Conservation (phyloP, 2,797 vertebrate genomes). For the Parambassis ranga region DNA sequence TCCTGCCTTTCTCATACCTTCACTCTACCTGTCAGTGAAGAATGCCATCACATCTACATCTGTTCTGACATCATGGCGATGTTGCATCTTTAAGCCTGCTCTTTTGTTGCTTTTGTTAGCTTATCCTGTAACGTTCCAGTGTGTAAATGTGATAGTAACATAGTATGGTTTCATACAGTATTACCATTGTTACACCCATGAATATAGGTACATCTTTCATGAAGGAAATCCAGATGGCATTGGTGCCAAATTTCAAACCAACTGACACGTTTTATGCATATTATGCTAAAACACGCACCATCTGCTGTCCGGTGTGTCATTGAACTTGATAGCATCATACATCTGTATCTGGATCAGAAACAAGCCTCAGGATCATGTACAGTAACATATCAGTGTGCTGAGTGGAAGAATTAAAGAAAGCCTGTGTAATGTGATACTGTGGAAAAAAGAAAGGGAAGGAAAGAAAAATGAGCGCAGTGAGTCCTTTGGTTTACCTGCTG, state of each 20-base stretch:
- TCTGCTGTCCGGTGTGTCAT: slow-evolving; percentile 3
- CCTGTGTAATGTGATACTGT: slow-evolving; percentile 28
- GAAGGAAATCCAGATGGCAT: no score
- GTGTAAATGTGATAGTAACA: slow-evolving; percentile 11
- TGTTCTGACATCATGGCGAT: slow-evolving; percentile 3
- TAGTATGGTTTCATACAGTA: slow-evolving; percentile 7
- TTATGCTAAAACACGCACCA: neutral
- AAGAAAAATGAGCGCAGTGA: slow-evolving; percentile 46
- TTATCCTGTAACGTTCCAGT: slow-evolving; percentile 16
- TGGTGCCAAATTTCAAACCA: neutral
- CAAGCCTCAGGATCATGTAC: neutral
- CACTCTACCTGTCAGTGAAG: slow-evolving; percentile 55
- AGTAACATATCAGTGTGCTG: slow-evolving; percentile 5
- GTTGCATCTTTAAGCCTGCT: no score
- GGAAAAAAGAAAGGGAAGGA: slow-evolving; percentile 5
- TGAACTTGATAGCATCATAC: slow-evolving; percentile 17
- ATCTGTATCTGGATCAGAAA: slow-evolving; percentile 32
- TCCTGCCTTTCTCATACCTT: slow-evolving; percentile 64
- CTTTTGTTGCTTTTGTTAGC: slow-evolving; percentile 10
- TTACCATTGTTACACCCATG: neutral
- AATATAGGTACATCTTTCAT: neutral
- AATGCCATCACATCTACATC: slow-evolving; percentile 38
- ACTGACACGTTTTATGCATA: neutral
- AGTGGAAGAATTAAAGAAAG: slow-evolving; percentile 25
- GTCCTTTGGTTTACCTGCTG: slow-evolving; percentile 73